Conservation (phyloP, 2,888 invertebrate species). For the Chironomus riparius region DNA sequence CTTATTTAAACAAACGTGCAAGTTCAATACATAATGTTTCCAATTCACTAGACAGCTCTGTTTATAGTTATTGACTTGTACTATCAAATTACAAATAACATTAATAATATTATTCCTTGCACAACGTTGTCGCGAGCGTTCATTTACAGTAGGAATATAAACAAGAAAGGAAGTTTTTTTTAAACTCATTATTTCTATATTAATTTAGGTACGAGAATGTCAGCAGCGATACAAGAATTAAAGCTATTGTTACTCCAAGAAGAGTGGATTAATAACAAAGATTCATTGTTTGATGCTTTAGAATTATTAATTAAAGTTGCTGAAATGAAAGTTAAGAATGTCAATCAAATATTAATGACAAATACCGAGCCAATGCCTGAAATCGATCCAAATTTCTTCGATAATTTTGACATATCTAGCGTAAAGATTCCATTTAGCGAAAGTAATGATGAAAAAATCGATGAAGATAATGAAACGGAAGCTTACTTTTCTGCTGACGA, state of each 20-base stretch:
- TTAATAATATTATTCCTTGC: neutral
- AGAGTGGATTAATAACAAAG: constrained; percentile 36
- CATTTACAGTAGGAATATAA: neutral
- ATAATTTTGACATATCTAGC: neutral
- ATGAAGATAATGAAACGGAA: constrained; percentile 40
- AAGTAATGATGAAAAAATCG: constrained; percentile 37
- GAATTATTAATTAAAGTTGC: constrained; percentile 41
- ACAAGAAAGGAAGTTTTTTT: neutral
- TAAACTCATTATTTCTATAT: neutral
- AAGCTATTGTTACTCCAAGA: constrained; percentile 37
- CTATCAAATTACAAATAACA: constrained; percentile 27
- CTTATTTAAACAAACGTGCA: neutral
- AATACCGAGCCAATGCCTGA: constrained; percentile 9
- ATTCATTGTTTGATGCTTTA: constrained; percentile 38
- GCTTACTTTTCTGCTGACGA: constrained; percentile 40
- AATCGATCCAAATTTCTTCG: neutral
- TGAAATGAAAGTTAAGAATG: constrained; percentile 33
- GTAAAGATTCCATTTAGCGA: neutral
- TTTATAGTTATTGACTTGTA: neutral
- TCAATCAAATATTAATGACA: neutral
- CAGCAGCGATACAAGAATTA: constrained; percentile 31
- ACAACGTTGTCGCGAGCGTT: neutral
- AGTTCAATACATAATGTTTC: neutral
- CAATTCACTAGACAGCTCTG: neutral
- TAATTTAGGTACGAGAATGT: constrained; percentile 27